Conservation (phyloP, 2,888 invertebrate genomes). For the Lasius fuliginosus region DNA sequence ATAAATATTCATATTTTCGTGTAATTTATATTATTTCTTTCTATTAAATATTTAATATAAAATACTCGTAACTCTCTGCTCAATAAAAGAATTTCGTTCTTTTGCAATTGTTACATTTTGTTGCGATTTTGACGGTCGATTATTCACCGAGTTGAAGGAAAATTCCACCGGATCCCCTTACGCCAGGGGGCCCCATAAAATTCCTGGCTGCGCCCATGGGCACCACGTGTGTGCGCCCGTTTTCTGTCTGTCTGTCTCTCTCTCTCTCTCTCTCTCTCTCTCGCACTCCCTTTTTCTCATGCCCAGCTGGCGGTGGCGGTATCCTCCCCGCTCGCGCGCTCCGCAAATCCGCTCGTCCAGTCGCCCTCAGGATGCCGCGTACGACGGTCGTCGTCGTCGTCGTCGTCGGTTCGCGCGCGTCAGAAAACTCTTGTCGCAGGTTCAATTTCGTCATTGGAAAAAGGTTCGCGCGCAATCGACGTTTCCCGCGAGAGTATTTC, state of each 20-base stretch:
- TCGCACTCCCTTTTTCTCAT: conserved; percentile 24
- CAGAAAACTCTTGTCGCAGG: background rate
- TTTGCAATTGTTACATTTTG: background rate
- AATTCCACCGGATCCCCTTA: background rate
- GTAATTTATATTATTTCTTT: no score
- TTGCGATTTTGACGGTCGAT: background rate
- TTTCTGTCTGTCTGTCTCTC: conserved; percentile 54
- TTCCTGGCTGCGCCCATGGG: background rate
- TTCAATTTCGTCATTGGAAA: conserved; percentile 3
- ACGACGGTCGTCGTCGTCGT: background rate
- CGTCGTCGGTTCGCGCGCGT: background rate
- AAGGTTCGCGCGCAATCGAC: background rate
- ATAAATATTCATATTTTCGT: no score
- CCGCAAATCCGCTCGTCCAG: conserved; percentile 69
- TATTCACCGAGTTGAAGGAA: conserved; percentile 16
- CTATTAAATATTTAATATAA: background rate
- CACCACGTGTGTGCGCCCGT: conserved; percentile 39
- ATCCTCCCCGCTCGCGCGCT: conserved; percentile 55
- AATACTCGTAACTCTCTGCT: background rate
- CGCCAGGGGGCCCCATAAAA: background rate
- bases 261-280: conserved; percentile 54
- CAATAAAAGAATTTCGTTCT: background rate
- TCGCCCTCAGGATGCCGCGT: conserved; percentile 60
- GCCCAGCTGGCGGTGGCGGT: conserved; percentile 46
- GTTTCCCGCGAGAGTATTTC: conserved; percentile 45